Conservation (phyloP, 2,888 invertebrate genomes). For the Spilosoma lubricipeda region DNA sequence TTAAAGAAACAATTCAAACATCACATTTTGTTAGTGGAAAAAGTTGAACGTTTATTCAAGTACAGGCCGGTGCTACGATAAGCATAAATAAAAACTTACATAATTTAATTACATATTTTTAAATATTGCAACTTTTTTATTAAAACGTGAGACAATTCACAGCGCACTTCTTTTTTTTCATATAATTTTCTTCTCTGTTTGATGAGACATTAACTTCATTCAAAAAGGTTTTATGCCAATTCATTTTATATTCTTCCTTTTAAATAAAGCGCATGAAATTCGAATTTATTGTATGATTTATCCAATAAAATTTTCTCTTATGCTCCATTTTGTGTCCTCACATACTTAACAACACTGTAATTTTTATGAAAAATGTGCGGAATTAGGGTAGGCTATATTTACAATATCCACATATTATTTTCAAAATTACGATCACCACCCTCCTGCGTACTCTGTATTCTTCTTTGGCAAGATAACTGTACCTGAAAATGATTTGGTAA, state of each 20-base stretch:
- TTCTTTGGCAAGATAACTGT: not conserved
- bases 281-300: not conserved
- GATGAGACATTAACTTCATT: not conserved
- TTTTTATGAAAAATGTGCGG: not conserved
- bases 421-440: not conserved
- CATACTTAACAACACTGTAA: not conserved
- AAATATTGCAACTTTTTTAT: not conserved
- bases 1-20: not conserved
- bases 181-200: not conserved
- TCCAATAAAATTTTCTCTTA: not conserved
- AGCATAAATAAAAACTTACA: not conserved
- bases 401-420: not conserved
- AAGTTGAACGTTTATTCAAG: not conserved
- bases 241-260: not conserved
- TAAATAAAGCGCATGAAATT: not conserved
- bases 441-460: not conserved
- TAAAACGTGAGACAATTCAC: not conserved
- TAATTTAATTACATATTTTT: not conserved
- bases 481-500: not conserved
- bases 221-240: not conserved
- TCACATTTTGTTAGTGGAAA: not conserved
- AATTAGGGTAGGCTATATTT: not conserved
- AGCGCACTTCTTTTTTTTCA: not conserved
- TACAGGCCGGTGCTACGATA: not conserved
- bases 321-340: not conserved